These are phyloP conservation scores for Podarcis muralis DNA, from an alignment of 2,113 vertebrate species.

Conservation along the genomic window DNA sequence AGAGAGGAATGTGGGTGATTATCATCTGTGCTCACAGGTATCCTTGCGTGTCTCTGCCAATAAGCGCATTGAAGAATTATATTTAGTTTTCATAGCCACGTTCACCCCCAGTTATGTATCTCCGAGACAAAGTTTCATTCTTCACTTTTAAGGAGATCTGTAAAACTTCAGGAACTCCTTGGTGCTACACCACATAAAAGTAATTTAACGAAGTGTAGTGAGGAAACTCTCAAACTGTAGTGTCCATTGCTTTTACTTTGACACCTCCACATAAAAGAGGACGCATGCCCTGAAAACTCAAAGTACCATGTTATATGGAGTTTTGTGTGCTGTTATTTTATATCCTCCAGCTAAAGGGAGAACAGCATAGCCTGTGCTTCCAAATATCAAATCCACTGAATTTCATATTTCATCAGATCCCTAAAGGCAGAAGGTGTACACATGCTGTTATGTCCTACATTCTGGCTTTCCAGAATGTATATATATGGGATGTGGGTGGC, in stretches of 20 bases:
- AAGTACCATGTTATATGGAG: no score
- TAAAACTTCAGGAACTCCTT: not conserved
- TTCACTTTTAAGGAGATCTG: not conserved
- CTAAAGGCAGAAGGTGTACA: not conserved
- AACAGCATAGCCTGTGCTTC: not conserved
- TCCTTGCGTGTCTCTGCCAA: not conserved
- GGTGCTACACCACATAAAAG: no score
- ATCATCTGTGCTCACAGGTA: not conserved
- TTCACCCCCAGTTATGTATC: not conserved
- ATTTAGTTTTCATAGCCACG: not conserved
- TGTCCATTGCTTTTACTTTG: not conserved
- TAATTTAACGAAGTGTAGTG: not conserved
- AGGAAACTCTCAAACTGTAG: not conserved
- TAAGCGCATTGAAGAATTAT: not conserved
- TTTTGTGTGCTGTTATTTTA: not conserved
- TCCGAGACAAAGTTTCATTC: not conserved
- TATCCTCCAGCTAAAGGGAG: not conserved
- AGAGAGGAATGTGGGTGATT: not conserved
- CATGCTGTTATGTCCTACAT: not conserved
- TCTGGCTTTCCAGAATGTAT: not conserved
- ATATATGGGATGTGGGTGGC: no score
- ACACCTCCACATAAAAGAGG: not conserved
- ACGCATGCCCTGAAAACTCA: not conserved
- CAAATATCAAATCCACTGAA: not conserved
- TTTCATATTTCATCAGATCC: not conserved